Evolutionary conservation across 92 coral and sea anemone species (phyloP), one percentile per base, ranked within the genome.

Genomic region (Porites lobata): DNA sequence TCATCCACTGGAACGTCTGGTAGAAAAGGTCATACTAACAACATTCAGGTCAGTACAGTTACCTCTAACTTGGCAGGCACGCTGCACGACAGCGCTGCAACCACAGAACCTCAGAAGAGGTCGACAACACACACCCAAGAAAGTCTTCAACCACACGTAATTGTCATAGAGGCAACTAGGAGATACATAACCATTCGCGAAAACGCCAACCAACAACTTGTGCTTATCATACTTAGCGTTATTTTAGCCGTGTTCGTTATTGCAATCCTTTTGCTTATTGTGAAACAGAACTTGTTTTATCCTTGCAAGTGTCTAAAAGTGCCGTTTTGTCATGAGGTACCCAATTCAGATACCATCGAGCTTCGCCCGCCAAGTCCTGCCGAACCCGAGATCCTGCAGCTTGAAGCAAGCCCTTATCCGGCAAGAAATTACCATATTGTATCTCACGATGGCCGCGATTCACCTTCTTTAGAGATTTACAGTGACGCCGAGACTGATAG

Each of bases 151-250:
- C 94, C 92, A 4, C 87, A 79, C 29, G 66, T 95, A 65, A 83
- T 95, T 8, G 94, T 95, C 81, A 92, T 95, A 53, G 98, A 95
- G 75, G 68, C 92, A 17, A 90, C 91, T 52, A 83, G 92, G 29
- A 93, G 93, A 81, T 91, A 90, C 75, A 93, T 95, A 78, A 95
- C 98, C 50, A 95, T 95, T 63, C 87, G 93, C 38, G 95, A 95
- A 75, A 88, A 89, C 67, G 88, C 87, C 86, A 91, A 95, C 65
- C 98, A 95, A 75, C 95, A 95, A 56, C 76, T 95, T n/a, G 96
- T 95, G 62, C 96, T 93, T n/a, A 95, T 95, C 75, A 85, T 95
- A 69, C 83, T 95, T 9, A 91, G 98, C 77, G 90, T 95, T 54
- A 89, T 95, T 50, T 86, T 95, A 13, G 96, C 96, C 50, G 77